Evolutionary conservation across 2,113 vertebrate species (phyloP).

Genomic region (Sander lucioperca): DNA sequence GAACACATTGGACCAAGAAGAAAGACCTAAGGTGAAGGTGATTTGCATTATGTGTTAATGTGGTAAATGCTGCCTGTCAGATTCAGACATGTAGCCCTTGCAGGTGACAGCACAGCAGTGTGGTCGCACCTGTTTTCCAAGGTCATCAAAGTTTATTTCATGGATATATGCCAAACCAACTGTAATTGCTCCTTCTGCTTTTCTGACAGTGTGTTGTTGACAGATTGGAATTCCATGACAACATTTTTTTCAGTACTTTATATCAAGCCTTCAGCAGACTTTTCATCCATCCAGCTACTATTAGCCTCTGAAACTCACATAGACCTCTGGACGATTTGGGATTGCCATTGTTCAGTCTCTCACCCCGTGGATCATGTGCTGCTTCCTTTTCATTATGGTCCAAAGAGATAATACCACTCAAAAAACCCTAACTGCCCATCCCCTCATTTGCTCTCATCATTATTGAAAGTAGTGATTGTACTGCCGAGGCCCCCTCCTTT

Average conservation of each 20-base stretch:
- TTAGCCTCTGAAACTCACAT: slow-evolving; percentile 48
- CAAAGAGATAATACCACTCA: slow-evolving; percentile 70
- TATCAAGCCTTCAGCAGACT: slow-evolving; percentile 16
- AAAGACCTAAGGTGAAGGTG: background rate
- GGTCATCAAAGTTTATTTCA: slow-evolving; percentile 36
- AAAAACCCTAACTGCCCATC: slow-evolving; percentile 60
- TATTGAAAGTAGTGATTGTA: slow-evolving; percentile 66
- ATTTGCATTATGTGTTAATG: slow-evolving; percentile 27
- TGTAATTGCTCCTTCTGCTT: slow-evolving; percentile 38
- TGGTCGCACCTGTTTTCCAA: slow-evolving; percentile 37
- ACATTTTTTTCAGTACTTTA: slow-evolving; percentile 12
- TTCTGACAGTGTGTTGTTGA: slow-evolving; percentile 35
- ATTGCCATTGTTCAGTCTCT: slow-evolving; percentile 59
- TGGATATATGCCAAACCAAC: slow-evolving; percentile 30
- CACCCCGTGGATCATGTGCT: slow-evolving; percentile 47
- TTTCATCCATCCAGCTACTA: slow-evolving; percentile 50
- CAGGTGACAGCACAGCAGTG: slow-evolving; percentile 1
- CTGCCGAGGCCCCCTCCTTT: slow-evolving; percentile 36
- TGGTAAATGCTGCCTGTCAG: background rate
- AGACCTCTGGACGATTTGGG: slow-evolving; percentile 49
- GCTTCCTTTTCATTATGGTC: slow-evolving; percentile 65
- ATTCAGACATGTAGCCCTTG: slow-evolving; percentile 15
- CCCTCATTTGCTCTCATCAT: slow-evolving; percentile 72
- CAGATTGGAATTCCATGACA: slow-evolving; percentile 31
- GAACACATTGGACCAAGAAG: background rate